Evolutionary conservation across 2,113 vertebrate species (phyloP).

Genomic region (Salvelinus namaycush): DNA sequence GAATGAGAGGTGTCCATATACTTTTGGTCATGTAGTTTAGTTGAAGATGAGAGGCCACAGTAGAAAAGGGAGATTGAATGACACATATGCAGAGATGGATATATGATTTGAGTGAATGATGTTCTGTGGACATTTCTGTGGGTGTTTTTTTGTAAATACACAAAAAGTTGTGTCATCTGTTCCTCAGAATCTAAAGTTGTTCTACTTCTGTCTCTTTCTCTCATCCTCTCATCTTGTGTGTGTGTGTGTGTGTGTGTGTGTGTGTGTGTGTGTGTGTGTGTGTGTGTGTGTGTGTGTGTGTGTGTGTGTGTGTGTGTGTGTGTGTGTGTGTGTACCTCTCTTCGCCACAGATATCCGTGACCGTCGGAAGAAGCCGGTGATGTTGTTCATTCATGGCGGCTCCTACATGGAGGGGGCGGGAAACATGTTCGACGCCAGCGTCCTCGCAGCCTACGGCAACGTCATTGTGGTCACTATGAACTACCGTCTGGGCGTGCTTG

Average conservation of each 20-base stretch:
- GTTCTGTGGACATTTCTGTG: too few relatives aligned
- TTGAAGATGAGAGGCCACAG: slow-evolving; percentile 2
- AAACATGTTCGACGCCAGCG: slow-evolving; percentile 92
- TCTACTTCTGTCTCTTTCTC: too few relatives aligned
- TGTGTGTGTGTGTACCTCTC: background rate
- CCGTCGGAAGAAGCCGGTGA: slow-evolving; percentile 88
- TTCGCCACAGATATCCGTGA: slow-evolving; percentile 84
- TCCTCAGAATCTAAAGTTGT: too few relatives aligned
- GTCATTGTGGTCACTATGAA: slow-evolving; percentile 93
- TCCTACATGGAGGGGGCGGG: slow-evolving; percentile 93
- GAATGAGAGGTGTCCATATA: too few relatives aligned
- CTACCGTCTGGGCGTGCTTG: slow-evolving; percentile 90
- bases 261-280: too few relatives aligned
- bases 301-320: too few relatives aligned
- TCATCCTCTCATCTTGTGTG: background rate
- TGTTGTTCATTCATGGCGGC: slow-evolving; percentile 91
- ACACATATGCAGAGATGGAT: background rate
- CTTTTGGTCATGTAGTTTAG: too few relatives aligned
- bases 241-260: too few relatives aligned
- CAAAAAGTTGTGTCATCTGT: background rate
- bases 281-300: too few relatives aligned
- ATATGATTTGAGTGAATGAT: too few relatives aligned
- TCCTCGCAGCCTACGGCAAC: slow-evolving; percentile 88
- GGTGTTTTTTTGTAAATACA: too few relatives aligned
- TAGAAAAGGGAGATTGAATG: background rate